These are phyloP conservation scores for Diplogasteroides magnus DNA, from an alignment of 1,140 invertebrate genomes.

Conservation along the genomic window DNA sequence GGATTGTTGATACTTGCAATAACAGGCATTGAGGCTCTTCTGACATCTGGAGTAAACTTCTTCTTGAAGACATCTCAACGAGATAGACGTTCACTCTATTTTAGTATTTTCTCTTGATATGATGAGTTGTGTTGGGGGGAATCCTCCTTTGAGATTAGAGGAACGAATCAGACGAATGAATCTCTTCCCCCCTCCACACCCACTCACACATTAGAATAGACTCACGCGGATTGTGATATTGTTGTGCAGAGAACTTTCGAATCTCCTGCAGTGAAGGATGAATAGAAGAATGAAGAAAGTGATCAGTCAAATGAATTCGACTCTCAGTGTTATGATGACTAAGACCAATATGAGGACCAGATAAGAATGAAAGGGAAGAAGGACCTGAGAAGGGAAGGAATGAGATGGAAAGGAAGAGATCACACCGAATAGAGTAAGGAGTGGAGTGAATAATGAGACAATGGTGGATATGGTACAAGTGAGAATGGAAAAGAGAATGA, in stretches of 20 bases:
- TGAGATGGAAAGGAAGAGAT: too few relatives aligned
- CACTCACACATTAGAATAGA: background rate
- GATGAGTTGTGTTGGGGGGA: too few relatives aligned
- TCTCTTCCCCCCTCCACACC: too few relatives aligned
- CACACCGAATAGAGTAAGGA: background rate
- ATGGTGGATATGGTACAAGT: background rate
- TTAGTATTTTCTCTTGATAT: too few relatives aligned
- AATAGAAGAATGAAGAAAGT: background rate
- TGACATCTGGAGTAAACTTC: background rate
- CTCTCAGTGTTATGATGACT: background rate
- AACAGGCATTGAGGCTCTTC: background rate
- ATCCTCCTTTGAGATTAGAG: too few relatives aligned
- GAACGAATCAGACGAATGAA: too few relatives aligned
- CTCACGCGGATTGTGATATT: background rate
- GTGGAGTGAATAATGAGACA: background rate
- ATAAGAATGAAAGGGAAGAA: background rate
- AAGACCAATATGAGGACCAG: too few relatives aligned
- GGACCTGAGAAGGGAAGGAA: background rate
- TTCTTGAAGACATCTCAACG: background rate
- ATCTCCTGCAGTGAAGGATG: background rate
- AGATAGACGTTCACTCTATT: background rate
- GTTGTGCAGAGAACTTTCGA: background rate
- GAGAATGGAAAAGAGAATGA: background rate
- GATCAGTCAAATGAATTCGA: background rate
- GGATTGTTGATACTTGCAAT: background rate